Percentiles rank a stretch among this genome's conserved stretches.
phyloP scores from a whole-genome alignment of 2,888 invertebrate species.

The Tenodera sinensis region DNA sequence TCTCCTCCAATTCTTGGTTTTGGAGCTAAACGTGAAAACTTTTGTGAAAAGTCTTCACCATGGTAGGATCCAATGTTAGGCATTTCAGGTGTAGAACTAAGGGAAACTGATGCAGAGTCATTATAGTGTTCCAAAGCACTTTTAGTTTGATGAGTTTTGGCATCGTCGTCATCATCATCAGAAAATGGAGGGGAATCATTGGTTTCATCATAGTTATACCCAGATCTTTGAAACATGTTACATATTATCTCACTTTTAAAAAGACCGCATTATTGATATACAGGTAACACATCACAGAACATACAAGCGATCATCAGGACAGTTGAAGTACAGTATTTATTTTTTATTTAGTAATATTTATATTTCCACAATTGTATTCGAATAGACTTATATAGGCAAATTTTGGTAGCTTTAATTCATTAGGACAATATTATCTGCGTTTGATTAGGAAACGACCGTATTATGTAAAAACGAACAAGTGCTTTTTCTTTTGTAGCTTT shows the following conservation, averaged over 20 bases:
- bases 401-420: too few relatives aligned
- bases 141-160: neutral
- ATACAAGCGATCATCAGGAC: neutral
- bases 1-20: constrained; percentile 23
- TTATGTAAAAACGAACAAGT: too few relatives aligned
- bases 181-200: neutral
- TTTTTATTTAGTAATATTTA: too few relatives aligned
- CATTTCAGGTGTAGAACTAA: neutral
- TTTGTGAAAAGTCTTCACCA: neutral
- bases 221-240: neutral
- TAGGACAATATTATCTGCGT: too few relatives aligned
- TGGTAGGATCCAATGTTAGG: neutral
- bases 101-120: constrained; percentile 19
- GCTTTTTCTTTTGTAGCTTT: too few relatives aligned
- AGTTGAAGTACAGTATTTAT: neutral
- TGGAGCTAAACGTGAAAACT: neutral
- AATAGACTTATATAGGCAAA: too few relatives aligned
- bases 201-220: neutral
- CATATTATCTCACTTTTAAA: neutral
- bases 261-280: neutral
- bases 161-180: neutral
- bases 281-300: too few relatives aligned
- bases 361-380: too few relatives aligned
- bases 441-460: too few relatives aligned
- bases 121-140: neutral